Conservation (phyloP, 2,113 vertebrate genomes). For the Mesoclemmys tuberculata region DNA sequence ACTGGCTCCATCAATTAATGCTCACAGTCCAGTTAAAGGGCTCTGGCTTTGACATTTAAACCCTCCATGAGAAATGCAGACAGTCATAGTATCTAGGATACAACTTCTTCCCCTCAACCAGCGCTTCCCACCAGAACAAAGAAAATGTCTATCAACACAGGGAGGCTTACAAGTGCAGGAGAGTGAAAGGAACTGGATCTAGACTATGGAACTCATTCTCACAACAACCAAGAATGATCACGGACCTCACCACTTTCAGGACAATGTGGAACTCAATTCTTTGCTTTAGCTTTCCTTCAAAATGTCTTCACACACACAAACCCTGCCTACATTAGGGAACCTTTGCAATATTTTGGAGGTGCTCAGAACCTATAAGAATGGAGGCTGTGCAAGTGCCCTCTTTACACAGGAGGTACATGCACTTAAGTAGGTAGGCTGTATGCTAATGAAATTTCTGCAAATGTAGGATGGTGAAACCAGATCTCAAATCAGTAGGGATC, state of each 20-base stretch:
- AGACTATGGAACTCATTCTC: background rate
- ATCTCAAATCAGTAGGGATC: accelerated
- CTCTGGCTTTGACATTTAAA: background rate
- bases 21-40: background rate
- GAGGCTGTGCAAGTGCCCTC: accelerated
- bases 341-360: background rate
- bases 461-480: background rate
- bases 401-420: background rate
- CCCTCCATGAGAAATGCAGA: background rate
- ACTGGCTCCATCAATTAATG: background rate
- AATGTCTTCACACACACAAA: background rate
- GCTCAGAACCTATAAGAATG: background rate
- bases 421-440: background rate
- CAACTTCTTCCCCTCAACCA: background rate
- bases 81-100: background rate
- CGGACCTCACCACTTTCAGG: background rate
- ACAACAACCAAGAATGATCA: background rate
- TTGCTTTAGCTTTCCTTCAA: background rate
- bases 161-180: background rate
- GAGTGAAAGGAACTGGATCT: background rate
- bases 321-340: background rate
- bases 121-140: background rate
- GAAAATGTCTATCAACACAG: background rate
- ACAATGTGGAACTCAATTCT: background rate
- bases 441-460: background rate